A percentile compares a stretch with the other conserved stretches of the same genome.
phyloP scores from a whole-genome alignment of 2,113 vertebrate genomes.

The Miniopterus natalensis region DNA sequence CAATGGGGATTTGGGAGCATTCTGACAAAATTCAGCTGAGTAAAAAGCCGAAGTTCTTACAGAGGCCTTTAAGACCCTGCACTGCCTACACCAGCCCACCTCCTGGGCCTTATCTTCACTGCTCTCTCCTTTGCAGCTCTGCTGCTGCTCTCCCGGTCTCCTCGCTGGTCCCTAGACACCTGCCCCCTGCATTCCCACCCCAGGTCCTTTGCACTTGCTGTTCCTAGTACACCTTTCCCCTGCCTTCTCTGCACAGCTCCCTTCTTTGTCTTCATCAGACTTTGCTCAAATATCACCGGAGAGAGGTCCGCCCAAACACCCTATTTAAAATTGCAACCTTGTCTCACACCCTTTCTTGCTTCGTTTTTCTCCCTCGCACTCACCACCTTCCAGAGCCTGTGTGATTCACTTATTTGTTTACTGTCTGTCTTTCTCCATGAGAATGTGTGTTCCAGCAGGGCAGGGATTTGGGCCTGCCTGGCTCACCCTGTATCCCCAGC shows the following conservation, averaged over 20 bases:
- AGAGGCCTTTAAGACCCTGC: neutral
- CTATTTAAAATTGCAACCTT: neutral
- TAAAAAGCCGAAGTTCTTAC: neutral
- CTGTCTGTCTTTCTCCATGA: conserved; percentile 32
- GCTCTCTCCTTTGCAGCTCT: neutral
- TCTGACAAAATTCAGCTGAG: neutral
- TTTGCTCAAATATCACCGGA: neutral
- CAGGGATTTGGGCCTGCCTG: neutral
- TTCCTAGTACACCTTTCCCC: neutral
- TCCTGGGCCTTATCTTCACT: neutral
- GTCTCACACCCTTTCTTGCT: neutral
- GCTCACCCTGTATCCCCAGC: neutral
- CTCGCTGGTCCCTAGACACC: neutral
- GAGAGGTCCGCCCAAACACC: neutral
- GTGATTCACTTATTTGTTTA: conserved; percentile 43
- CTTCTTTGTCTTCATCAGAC: neutral
- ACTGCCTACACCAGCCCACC: neutral
- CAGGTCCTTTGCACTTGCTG: neutral
- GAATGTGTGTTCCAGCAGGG: neutral
- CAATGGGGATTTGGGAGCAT: neutral
- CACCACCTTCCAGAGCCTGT: neutral
- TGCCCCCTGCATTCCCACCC: neutral
- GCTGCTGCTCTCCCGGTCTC: neutral
- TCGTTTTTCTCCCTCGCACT: neutral
- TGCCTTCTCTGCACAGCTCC: neutral